Evolutionary conservation across 2,797 vertebrate genomes (phyloP).

Genomic region (Tarsius wallacei): DNA sequence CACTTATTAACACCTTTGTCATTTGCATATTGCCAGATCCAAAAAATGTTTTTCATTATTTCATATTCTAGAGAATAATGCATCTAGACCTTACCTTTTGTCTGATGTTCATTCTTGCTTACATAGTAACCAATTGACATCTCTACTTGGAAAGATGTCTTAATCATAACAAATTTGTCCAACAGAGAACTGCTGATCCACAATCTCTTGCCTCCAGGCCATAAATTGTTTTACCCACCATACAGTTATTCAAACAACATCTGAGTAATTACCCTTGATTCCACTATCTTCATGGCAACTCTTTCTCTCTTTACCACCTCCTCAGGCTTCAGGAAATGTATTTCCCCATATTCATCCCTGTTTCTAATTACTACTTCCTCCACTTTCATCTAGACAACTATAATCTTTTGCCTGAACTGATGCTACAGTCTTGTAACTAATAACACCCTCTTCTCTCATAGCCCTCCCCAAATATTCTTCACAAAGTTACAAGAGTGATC

Average conservation of each 20-base stretch:
- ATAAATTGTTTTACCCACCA: background rate
- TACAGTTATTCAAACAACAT: background rate
- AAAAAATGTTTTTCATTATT: background rate
- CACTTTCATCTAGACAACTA: background rate
- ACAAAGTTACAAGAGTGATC: background rate
- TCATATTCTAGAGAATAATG: background rate
- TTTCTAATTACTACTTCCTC: background rate
- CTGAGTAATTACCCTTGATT: background rate
- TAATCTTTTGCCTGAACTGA: background rate
- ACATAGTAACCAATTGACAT: background rate
- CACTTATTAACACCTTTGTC: background rate
- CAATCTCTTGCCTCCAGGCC: background rate
- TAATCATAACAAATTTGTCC: background rate
- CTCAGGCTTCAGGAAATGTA: background rate
- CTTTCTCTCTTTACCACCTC: accelerated
- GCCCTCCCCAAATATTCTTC: background rate
- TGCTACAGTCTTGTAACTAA: background rate
- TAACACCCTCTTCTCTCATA: background rate
- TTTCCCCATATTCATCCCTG: background rate
- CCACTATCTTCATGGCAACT: background rate
- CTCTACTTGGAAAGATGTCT: background rate
- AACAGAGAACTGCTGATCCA: background rate
- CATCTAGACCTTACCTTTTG: background rate
- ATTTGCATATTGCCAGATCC: background rate
- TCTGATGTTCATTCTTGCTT: background rate